A percentile compares a stretch with the other conserved stretches of the same genome.
These are phyloP conservation scores for Itoplectis maculator DNA, from an alignment of 2,888 invertebrate genomes.

Conservation along the genomic window DNA sequence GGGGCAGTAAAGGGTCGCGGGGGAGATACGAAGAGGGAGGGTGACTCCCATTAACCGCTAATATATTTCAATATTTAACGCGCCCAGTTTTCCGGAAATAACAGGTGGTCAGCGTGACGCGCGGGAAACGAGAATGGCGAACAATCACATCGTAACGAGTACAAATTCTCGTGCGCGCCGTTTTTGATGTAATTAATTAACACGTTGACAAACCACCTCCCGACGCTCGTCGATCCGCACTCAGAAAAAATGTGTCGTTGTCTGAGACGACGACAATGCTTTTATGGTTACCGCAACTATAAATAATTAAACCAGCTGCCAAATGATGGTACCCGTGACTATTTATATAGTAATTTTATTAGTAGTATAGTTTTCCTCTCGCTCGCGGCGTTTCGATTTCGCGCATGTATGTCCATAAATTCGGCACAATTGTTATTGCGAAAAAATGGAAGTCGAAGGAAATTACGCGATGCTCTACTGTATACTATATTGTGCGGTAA, in stretches of 20 bases:
- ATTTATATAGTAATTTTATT: too few species aligned
- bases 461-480: slow-evolving; percentile 1
- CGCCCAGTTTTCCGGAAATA: slow-evolving; percentile 19
- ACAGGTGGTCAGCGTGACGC: slow-evolving; percentile 6
- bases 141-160: not conserved
- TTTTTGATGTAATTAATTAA: not conserved
- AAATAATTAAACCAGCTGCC: too few species aligned
- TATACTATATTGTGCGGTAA: not conserved
- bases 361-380: too few species aligned
- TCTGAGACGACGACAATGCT: too few species aligned
- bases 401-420: too few species aligned
- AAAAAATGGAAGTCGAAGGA: not conserved
- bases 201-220: not conserved
- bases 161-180: not conserved
- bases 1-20: not conserved
- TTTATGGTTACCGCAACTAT: too few species aligned
- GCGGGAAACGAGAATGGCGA: slow-evolving; percentile 1
- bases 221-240: too few species aligned
- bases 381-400: too few species aligned
- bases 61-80: slow-evolving; percentile 36
- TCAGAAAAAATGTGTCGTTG: too few species aligned
- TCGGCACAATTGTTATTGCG: not conserved
- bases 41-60: slow-evolving; percentile 21
- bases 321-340: too few species aligned
- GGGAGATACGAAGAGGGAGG: not conserved